A percentile compares a stretch with the other conserved stretches of the same genome.
Conservation (phyloP, 1,140 invertebrate genomes). For the Magallana gigas region DNA sequence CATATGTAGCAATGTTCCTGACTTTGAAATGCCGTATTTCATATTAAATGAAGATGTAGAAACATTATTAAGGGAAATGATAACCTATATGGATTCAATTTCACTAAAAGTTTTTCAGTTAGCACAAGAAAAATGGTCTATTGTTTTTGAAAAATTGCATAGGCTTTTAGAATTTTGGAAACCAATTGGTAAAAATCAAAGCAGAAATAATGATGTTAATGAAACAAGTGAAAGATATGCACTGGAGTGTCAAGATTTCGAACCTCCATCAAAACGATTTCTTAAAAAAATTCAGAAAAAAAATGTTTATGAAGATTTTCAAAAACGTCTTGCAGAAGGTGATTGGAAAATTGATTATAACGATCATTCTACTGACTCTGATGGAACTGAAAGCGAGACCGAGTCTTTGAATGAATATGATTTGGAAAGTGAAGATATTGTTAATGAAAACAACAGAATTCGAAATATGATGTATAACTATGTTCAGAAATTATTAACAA, state of each 20-base stretch:
- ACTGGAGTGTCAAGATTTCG: background rate
- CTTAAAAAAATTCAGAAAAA: background rate
- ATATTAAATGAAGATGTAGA: conserved; percentile 5
- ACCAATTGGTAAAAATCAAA: background rate
- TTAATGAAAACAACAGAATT: background rate
- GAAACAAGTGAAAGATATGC: background rate
- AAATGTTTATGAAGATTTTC: background rate
- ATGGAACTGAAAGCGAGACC: too few species aligned
- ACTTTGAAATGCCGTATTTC: background rate
- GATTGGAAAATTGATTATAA: too few species aligned
- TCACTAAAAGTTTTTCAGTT: background rate
- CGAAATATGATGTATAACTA: background rate
- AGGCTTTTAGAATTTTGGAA: background rate
- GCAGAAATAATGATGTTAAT: conserved; percentile 15
- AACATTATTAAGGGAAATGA: conserved; percentile 19
- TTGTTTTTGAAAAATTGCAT: conserved; percentile 22
- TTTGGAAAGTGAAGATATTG: too few species aligned
- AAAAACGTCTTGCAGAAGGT: too few species aligned
- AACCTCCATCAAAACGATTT: conserved; percentile 30
- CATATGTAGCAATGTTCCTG: conserved; percentile 35
- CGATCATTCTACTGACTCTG: too few species aligned
- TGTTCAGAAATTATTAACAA: background rate
- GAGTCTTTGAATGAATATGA: too few species aligned
- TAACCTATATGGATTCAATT: conserved; percentile 39
- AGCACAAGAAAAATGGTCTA: background rate